These are phyloP conservation scores for Wiebesia pumilae DNA, from an alignment of 1,140 invertebrate species.

Conservation along the genomic window DNA sequence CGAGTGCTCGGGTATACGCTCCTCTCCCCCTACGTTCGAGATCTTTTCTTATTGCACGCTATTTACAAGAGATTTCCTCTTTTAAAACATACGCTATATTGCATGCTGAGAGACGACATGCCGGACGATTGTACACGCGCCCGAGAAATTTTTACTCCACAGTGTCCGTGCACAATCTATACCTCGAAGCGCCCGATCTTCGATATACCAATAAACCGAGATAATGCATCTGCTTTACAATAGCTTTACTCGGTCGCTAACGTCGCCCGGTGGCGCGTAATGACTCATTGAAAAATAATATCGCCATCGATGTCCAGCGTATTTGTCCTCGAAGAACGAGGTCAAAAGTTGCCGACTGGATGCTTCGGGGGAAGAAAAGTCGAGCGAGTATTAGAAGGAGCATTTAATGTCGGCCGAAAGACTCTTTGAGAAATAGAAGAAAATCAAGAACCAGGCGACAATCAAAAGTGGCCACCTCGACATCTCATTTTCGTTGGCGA, in stretches of 20 bases:
- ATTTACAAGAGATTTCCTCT: background rate
- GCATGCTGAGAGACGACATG: background rate
- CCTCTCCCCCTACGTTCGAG: background rate
- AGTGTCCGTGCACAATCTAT: no score
- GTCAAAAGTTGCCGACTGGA: background rate
- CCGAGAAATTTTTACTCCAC: background rate
- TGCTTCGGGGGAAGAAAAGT: background rate
- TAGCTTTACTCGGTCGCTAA: no score
- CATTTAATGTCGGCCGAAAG: background rate
- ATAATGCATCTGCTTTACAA: no score
- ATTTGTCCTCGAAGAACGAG: background rate
- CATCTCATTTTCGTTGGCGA: conserved; percentile 40
- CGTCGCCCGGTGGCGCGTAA: background rate
- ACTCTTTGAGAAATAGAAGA: background rate
- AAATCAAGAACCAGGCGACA: conserved; percentile 31
- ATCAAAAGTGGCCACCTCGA: conserved; percentile 38
- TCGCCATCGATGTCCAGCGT: background rate
- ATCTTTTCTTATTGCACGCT: background rate
- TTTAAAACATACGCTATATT: background rate
- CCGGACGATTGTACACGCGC: background rate
- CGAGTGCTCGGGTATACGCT: background rate
- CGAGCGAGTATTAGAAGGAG: background rate
- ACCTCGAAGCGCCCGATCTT: no score
- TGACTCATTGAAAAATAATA: background rate
- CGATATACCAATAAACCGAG: no score